phyloP scores from a whole-genome alignment of 1,140 invertebrate genomes.

The Orius insidiosus region DNA sequence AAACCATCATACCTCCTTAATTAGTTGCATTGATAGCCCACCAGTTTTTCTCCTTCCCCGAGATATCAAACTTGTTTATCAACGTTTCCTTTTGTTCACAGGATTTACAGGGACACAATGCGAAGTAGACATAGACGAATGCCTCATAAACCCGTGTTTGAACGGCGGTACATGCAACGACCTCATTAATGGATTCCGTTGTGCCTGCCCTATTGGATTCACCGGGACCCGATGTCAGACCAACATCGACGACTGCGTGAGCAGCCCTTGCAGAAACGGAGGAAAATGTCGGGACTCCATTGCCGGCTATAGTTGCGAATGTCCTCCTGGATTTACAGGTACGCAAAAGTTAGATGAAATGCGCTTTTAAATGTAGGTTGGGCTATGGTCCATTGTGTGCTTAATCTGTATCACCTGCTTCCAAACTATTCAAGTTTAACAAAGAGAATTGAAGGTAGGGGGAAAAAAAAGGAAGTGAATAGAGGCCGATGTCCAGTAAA shows the following conservation, averaged over 20 bases:
- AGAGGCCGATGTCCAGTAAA: too few relatives aligned
- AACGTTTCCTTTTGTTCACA: slow-evolving; percentile 24
- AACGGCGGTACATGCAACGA: slow-evolving; percentile 75
- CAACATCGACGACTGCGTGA: slow-evolving; percentile 80
- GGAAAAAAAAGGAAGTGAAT: too few relatives aligned
- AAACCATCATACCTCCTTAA: too few relatives aligned
- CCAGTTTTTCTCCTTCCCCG: too few relatives aligned
- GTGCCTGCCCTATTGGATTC: slow-evolving; percentile 70
- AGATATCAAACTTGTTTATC: too few relatives aligned
- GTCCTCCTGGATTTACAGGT: slow-evolving; percentile 71
- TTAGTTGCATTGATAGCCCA: too few relatives aligned
- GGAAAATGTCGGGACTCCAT: slow-evolving; percentile 75
- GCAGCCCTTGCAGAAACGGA: slow-evolving; percentile 66
- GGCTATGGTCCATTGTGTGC: too few relatives aligned
- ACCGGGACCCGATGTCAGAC: slow-evolving; percentile 69
- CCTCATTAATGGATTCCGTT: slow-evolving; percentile 71
- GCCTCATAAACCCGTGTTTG: slow-evolving; percentile 67
- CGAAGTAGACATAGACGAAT: slow-evolving; percentile 83
- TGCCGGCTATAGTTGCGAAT: slow-evolving; percentile 68
- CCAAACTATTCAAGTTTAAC: too few relatives aligned
- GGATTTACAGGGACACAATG: slow-evolving; percentile 83
- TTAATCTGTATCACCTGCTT: too few relatives aligned
- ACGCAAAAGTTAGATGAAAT: slow-evolving; percentile 17
- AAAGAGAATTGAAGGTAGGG: too few relatives aligned
- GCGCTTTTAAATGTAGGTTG: slow-evolving; percentile 6